These are phyloP conservation scores for Operophtera brumata DNA, from an alignment of 2,888 invertebrate genomes.

Conservation along the genomic window DNA sequence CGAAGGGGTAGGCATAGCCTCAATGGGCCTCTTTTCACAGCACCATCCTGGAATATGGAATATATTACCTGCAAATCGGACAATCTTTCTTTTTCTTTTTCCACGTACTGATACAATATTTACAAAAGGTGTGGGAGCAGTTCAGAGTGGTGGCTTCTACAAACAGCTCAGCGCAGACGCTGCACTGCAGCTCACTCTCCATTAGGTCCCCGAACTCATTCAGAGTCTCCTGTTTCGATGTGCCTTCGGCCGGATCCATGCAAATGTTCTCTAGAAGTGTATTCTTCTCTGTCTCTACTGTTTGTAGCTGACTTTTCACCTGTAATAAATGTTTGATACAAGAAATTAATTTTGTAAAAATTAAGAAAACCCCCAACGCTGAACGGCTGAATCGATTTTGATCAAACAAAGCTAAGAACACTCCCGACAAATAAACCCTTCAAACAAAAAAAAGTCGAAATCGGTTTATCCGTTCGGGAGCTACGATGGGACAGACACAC, in stretches of 20 bases:
- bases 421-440: too few relatives aligned
- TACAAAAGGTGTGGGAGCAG: slow-evolving; percentile 89
- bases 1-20: too few relatives aligned
- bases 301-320: slow-evolving; percentile 57
- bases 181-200: slow-evolving; percentile 87
- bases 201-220: slow-evolving; percentile 78
- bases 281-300: slow-evolving; percentile 58
- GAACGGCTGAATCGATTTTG: too few relatives aligned
- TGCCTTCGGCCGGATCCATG: slow-evolving; percentile 35
- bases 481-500: too few relatives aligned
- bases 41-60: too few relatives aligned
- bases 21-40: too few relatives aligned
- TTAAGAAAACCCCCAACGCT: too few relatives aligned
- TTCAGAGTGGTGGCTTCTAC: slow-evolving; percentile 84
- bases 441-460: too few relatives aligned
- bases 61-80: slow-evolving; percentile 84
- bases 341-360: too few relatives aligned
- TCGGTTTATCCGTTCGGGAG: too few relatives aligned
- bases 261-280: slow-evolving; percentile 50
- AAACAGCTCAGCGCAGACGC: slow-evolving; percentile 88
- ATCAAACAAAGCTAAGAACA: too few relatives aligned
- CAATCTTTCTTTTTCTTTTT: slow-evolving; percentile 85
- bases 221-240: slow-evolving; percentile 49
- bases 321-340: slow-evolving; percentile 32
- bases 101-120: slow-evolving; percentile 86